Percentiles rank a stretch among this genome's conserved stretches.
Conservation (phyloP, 37 sponge, comb jelly and placozoan species). For the Beroe forskalii region DNA sequence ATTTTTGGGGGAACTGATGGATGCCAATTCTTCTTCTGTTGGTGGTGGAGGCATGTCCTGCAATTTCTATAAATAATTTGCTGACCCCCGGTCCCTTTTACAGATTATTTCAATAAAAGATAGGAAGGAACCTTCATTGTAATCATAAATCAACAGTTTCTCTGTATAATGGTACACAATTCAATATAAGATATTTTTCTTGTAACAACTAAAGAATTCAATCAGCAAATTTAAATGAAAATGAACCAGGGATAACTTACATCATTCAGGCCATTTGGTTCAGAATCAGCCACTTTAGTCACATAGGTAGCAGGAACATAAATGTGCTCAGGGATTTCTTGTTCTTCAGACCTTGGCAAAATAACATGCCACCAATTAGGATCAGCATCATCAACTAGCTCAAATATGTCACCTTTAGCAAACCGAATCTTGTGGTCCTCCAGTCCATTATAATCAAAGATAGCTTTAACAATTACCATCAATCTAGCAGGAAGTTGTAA, state of each 20-base stretch:
- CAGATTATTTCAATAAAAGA: too few relatives aligned
- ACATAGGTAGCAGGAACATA: constrained; percentile 61
- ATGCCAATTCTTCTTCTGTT: constrained; percentile 13
- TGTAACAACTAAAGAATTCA: too few relatives aligned
- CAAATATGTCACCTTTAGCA: constrained; percentile 35
- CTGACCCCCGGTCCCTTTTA: too few relatives aligned
- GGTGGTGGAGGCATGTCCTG: constrained; percentile 38
- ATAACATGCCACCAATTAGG: constrained; percentile 65
- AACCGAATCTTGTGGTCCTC: constrained; percentile 28
- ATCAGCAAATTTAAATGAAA: too few relatives aligned
- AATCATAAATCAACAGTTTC: too few relatives aligned
- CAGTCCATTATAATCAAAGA: constrained; percentile 46
- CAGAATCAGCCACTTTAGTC: not conserved
- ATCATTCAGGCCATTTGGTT: not conserved
- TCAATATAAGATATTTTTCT: too few relatives aligned
- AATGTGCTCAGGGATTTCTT: constrained; percentile 33
- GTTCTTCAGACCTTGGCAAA: not conserved
- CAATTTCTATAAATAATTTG: too few relatives aligned
- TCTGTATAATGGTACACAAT: too few relatives aligned
- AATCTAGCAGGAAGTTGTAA: not conserved
- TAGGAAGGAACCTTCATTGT: too few relatives aligned
- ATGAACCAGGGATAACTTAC: not conserved
- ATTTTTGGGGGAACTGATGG: not conserved
- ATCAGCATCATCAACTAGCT: constrained; percentile 7
- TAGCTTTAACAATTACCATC: constrained; percentile 49